These are phyloP conservation scores for Camarhynchus parvulus DNA, from an alignment of 2,113 vertebrate species.

Conservation along the genomic window DNA sequence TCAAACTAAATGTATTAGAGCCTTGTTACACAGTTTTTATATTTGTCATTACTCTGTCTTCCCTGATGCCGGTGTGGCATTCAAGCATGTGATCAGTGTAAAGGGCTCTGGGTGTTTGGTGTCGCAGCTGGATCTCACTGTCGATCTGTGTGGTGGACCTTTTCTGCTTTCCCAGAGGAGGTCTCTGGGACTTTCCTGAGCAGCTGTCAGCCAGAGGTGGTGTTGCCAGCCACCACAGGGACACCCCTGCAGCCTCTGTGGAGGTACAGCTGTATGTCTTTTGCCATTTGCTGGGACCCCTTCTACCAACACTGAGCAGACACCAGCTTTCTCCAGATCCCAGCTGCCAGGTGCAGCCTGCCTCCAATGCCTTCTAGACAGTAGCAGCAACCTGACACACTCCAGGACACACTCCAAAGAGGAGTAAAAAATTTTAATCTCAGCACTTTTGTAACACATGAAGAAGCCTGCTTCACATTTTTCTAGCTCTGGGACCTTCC, in stretches of 20 bases:
- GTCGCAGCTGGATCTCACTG: not conserved
- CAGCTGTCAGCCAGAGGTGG: not conserved
- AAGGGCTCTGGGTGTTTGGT: not conserved
- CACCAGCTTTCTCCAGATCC: not conserved
- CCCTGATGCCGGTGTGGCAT: not conserved
- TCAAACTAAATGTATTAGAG: not conserved
- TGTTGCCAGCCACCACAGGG: not conserved
- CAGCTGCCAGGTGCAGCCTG: not conserved
- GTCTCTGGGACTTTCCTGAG: not conserved
- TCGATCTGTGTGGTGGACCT: not conserved
- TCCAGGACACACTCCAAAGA: not conserved
- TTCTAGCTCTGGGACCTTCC: not conserved
- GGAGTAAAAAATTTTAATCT: not conserved
- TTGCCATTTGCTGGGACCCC: not conserved
- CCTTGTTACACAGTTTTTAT: not conserved
- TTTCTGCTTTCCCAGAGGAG: not conserved
- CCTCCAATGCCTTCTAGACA: accelerated
- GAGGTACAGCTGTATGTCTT: not conserved
- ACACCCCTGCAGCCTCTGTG: not conserved
- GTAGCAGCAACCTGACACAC: not conserved
- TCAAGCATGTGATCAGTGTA: not conserved
- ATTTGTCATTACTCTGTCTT: not conserved
- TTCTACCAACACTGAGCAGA: not conserved
- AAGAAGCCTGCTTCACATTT: accelerated
- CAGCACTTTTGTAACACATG: not conserved